Evolutionary conservation across 2,797 vertebrate species (phyloP).

Genomic region (Varecia variegata): DNA sequence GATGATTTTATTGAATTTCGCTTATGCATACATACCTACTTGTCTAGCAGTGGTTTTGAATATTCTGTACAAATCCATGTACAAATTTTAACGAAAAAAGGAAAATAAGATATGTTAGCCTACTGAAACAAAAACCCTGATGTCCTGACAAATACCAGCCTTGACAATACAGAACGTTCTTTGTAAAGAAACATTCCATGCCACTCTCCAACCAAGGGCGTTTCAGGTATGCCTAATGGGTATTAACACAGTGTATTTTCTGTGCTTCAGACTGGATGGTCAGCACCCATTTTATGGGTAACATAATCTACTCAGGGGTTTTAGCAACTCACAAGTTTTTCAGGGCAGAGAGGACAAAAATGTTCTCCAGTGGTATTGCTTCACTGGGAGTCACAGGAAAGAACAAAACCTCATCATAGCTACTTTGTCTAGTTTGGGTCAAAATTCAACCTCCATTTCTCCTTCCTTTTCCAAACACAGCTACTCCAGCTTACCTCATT

Average conservation of each 20-base stretch:
- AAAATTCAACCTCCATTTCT: background rate
- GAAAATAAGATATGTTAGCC: background rate
- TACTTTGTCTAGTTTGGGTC: background rate
- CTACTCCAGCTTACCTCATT: background rate
- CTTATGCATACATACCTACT: background rate
- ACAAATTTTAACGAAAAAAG: slow-evolving; percentile 19
- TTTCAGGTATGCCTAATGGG: background rate
- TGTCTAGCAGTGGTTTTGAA: background rate
- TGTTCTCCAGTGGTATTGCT: background rate
- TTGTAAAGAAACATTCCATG: background rate
- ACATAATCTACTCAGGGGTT: background rate
- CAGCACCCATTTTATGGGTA: background rate
- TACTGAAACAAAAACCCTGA: background rate
- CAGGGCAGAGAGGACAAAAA: background rate
- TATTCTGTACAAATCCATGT: background rate
- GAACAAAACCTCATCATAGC: background rate
- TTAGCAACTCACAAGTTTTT: background rate
- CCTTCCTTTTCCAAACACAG: background rate
- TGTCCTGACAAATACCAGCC: background rate
- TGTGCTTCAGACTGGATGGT: background rate
- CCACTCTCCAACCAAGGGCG: background rate
- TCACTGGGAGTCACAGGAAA: background rate
- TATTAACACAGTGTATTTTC: background rate
- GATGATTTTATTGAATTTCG: background rate
- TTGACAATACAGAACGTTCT: background rate